A percentile compares a stretch with the other conserved stretches of the same genome.
phyloP scores from a whole-genome alignment of 2,797 vertebrate species.

The Enoplosus armatus region DNA sequence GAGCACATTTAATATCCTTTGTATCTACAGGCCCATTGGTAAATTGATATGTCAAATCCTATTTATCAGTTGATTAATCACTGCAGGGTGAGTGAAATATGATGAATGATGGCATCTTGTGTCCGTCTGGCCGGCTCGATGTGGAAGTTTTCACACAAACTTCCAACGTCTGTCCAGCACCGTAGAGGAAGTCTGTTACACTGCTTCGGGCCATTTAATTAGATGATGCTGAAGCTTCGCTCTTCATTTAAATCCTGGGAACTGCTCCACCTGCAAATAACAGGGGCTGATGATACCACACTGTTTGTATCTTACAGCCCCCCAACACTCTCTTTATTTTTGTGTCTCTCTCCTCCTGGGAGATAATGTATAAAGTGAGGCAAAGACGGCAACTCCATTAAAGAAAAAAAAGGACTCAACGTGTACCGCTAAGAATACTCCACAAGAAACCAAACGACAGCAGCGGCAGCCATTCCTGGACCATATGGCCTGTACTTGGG shows the following conservation, averaged over 20 bases:
- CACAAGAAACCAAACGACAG: slow-evolving; percentile 56
- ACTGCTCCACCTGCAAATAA: slow-evolving; percentile 39
- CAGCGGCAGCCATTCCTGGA: slow-evolving; percentile 49
- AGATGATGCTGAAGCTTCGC: neutral
- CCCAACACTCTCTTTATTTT: neutral
- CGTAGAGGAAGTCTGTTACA: slow-evolving; percentile 2
- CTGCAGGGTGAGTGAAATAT: slow-evolving; percentile 51
- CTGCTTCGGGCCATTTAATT: slow-evolving; percentile 50
- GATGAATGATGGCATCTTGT: slow-evolving; percentile 58
- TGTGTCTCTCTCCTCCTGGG: slow-evolving; percentile 29
- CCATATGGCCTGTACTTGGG: slow-evolving; percentile 70
- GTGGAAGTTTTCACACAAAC: slow-evolving; percentile 30
- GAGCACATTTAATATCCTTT: slow-evolving; percentile 50
- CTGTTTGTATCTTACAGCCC: slow-evolving; percentile 38
- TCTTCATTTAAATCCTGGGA: slow-evolving; percentile 26
- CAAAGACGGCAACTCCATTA: slow-evolving; percentile 43
- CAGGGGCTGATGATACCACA: slow-evolving; percentile 26
- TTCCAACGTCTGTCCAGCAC: slow-evolving; percentile 33
- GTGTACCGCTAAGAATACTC: slow-evolving; percentile 40
- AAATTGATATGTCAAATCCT: slow-evolving; percentile 63
- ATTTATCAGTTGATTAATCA: slow-evolving; percentile 70
- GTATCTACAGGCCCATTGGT: slow-evolving; percentile 38
- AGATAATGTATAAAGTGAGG: slow-evolving; percentile 10
- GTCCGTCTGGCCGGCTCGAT: slow-evolving; percentile 14
- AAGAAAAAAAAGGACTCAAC: slow-evolving; percentile 46